phyloP scores from a whole-genome alignment of 2,888 invertebrate genomes.

The Spisula subtruncata region DNA sequence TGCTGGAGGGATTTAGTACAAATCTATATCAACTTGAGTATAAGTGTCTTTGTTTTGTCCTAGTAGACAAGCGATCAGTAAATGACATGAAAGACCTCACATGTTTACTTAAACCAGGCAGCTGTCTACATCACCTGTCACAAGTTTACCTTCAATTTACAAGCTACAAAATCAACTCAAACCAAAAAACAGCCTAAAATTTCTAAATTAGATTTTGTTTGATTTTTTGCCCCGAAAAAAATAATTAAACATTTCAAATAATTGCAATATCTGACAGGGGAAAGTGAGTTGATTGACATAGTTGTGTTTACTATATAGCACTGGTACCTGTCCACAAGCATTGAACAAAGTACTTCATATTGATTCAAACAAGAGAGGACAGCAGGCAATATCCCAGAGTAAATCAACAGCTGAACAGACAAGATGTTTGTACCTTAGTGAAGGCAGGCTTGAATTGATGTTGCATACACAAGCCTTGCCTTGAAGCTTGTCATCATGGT shows the following conservation, averaged over 20 bases:
- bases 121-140: conserved; percentile 1
- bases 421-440: no score
- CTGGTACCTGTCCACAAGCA: background rate
- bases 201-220: conserved; percentile 1
- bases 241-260: background rate
- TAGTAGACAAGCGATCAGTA: background rate
- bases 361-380: background rate
- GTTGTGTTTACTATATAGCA: background rate
- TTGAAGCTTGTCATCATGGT: no score
- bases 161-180: background rate
- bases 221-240: background rate
- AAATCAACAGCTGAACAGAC: no score
- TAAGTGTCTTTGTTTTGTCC: background rate
- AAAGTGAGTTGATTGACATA: background rate
- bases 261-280: background rate
- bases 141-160: background rate
- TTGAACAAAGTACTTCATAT: no score
- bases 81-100: background rate
- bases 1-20: background rate
- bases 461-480: no score
- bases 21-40: background rate
- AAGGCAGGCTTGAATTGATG: no score
- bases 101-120: conserved; percentile 12
- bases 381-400: background rate
- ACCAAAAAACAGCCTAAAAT: background rate